Base-by-base conservation (phyloP, 2,113 vertebrate species). In the Megalops atlanticus region DNA sequence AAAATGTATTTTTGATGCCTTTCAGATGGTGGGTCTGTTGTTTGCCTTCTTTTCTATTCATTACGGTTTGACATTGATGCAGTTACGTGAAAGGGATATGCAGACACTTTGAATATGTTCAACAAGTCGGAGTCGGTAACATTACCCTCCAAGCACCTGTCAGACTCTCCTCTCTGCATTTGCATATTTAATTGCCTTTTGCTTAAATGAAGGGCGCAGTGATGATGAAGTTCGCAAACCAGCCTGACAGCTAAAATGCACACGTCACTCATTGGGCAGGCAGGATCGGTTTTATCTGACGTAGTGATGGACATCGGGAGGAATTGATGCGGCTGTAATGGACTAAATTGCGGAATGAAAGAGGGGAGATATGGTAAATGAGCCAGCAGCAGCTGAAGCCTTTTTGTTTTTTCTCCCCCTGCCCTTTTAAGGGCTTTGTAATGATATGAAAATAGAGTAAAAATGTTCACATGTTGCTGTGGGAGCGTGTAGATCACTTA, bases 121-220 rank as follows among this genome's bases (percentile, higher is more conserved):
- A 24, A n/a, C 40, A 79, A 27, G 41, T 31, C 8, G 35, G 41
- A 47, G 40, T 54, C 45, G 18, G 58, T 76, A 49, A 31, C 36
- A 31, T 74, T 39, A 33, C 74, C 47, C 14, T 39, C 74, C 41
- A 27, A 49, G 58, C 58, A n/a, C 21, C 64, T 71, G 64, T n/a
- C 41, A 70, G 39, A 5, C 36, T 18, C 8, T 52, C 16, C 58
- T 24, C 21, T 41, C 8, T 38, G 74, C 35, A 68, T 49, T 43
- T 71, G 74, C 41, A 77, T 71, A 71, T 35, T 49, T 38, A 76
- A 68, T 68, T 72, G 10, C 68, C 43, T 71, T 31, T 35, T 18
- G 43, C 33, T 35, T 35, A n/a, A 31, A 79, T 4, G 70, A 72
- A 79, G 58, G 24, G n/a, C 58, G 8, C 11, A n/a, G 24, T 31